Base-by-base conservation (phyloP, 2,113 vertebrate species). In the Microtus ochrogaster region DNA sequence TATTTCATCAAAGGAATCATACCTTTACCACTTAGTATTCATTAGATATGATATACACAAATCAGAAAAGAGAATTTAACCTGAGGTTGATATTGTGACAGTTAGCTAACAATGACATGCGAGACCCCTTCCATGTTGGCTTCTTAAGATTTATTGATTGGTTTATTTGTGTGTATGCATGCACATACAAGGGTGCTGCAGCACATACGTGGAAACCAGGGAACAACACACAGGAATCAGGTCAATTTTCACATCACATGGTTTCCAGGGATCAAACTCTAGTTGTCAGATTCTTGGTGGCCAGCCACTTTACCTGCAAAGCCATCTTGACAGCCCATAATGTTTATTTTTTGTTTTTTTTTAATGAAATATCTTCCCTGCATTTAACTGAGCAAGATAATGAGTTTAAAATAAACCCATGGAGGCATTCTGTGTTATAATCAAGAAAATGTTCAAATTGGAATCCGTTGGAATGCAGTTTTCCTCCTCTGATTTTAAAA, bases 401-500 rank as follows among this genome's bases (percentile, higher is more conserved):
- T 41, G 24, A 84, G 22, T 77, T 91, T 89, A 83, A 90, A 94
- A 78, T 55, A 76, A 91, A 76, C 68, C 68, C 41, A 33, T 16
- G 3, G 81, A 77, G 12, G 26, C 33, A 66, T 5, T 63, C 12
- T 86, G 22, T n/a, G 24, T 47, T 73, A 68, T 81, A 85, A 92
- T 47, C 11, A 85, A 36, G 19, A 90, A 84, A 84, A 39, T 8
- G n/a, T 70, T 74, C 33, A 76, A 89, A 92, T 3, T 26, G 47
- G 26, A 93, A 90, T 91, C 14, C 41, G 14, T 90, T 85, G 3
- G 6, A 94, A 77, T 52, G n/a, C 22, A 5, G 8, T 77, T 91
- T 83, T 84, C 24, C 41, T 12, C n/a, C 17, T 77, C 61, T 41
- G 66, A n/a, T 58, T 58, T 95, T 24, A 91, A 95, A 96, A 82